phyloP scores from a whole-genome alignment of 1,140 invertebrate species.

The fruit fly (Drosophila melanogaster) region DNA sequence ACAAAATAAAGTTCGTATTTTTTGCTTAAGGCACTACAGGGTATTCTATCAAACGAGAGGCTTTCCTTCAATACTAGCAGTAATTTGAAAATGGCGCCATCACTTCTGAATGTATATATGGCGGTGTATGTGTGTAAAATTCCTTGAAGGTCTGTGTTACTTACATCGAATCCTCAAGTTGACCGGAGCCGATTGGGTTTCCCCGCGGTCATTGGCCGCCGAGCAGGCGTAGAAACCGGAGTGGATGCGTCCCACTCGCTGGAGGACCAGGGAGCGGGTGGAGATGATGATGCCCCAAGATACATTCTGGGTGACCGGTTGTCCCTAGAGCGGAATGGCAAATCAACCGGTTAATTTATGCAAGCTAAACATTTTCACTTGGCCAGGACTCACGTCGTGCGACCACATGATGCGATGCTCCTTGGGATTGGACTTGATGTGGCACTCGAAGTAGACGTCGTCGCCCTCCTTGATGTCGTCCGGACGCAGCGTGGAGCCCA shows the following conservation, averaged over 20 bases:
- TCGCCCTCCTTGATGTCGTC: constrained; percentile 95
- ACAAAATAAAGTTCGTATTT: too few species aligned
- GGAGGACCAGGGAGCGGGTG: constrained; percentile 93
- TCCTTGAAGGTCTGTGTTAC: constrained; percentile 76
- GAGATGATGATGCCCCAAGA: constrained; percentile 94
- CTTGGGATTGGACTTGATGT: constrained; percentile 93
- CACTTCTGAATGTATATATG: too few species aligned
- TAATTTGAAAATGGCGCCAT: too few species aligned
- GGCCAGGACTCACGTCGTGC: constrained; percentile 90
- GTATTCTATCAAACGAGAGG: too few species aligned
- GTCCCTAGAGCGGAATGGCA: constrained; percentile 86
- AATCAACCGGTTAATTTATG: constrained; percentile 35
- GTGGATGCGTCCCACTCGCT: constrained; percentile 92
- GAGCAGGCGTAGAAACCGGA: constrained; percentile 93
- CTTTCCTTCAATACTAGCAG: too few species aligned
- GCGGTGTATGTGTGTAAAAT: too few species aligned
- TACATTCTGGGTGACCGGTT: constrained; percentile 91
- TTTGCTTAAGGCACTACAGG: too few species aligned
- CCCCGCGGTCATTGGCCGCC: constrained; percentile 92
- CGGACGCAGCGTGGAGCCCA: constrained; percentile 93
- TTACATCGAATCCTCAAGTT: constrained; percentile 93
- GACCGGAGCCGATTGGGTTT: constrained; percentile 91
- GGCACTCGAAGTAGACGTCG: constrained; percentile 97
- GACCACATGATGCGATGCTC: constrained; percentile 94
- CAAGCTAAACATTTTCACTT: background rate